Evolutionary conservation across 2,797 vertebrate species (phyloP), one percentile per base, ranked within the genome.

Genomic region (Prionace glauca): DNA sequence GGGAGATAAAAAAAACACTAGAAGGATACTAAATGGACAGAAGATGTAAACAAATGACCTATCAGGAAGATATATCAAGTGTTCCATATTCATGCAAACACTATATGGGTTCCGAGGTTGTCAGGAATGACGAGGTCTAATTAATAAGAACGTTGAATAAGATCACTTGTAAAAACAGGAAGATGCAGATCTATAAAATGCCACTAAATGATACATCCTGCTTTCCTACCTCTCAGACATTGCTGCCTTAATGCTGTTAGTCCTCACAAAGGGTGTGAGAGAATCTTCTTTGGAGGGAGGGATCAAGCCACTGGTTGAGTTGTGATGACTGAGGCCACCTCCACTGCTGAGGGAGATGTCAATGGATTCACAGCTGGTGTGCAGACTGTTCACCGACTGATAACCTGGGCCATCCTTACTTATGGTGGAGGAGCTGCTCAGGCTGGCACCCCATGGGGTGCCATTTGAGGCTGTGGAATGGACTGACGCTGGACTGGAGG

Each of bases 321-420:
- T 98, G 96, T 97, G 98, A 96, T 97, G 93, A 56, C 93, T 98
- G 96, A 97, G 96, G 0, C 96, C 97, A 16, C 98, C 98, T 95
- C 97, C 98, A 74, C 99, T 99, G 97, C 99, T 97, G 96, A 99
- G 98, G 95, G 99, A 99, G 97, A 99, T 98, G 97, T 99, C 99
- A 71, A 99, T 99, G 97, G 99, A 99, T 97, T 99, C 99, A 8
- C 98, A 99, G 98, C 99, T 99, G 96, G 99, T 99, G 96, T 99
- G 99, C 79, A 99, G 99, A 97, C 99, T 99, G 98, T 99, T 99
- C 96, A 99, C 98, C 0, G 99, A 99, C 94, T 99, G 98, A 97
- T 98, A 99, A n/a, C 98, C 99, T 95, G 98, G 96, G 96, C 98
- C 98, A n/a, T 99, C 98, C 95, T 98, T 96, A 96, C 98, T 99